Conservation (phyloP, 2,888 invertebrate species). For the Drosophila barbarae region DNA sequence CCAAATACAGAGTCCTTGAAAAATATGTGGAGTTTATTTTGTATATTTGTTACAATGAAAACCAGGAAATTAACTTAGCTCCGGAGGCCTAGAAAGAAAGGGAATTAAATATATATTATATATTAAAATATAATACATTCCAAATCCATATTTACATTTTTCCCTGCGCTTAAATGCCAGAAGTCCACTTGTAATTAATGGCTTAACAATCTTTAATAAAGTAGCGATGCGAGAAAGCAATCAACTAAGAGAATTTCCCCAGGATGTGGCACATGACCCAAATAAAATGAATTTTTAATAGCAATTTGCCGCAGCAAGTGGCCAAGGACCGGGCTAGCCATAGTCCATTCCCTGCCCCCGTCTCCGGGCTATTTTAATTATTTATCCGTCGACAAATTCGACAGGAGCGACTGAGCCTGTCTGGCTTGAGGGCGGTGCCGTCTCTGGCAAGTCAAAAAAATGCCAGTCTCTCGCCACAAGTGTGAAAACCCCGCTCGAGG, state of each 20-base stretch:
- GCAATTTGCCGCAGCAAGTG: slow-evolving; percentile 10
- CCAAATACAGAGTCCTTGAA: neutral
- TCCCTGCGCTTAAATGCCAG: neutral
- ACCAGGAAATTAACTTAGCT: no score
- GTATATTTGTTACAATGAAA: neutral
- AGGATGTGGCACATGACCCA: slow-evolving; percentile 13
- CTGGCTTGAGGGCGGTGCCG: slow-evolving; percentile 17
- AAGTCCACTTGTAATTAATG: neutral
- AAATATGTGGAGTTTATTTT: neutral
- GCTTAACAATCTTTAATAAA: slow-evolving; percentile 4
- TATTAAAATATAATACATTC: neutral
- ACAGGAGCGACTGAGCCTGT: slow-evolving; percentile 27
- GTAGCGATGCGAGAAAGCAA: slow-evolving; percentile 15
- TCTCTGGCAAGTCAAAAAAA: slow-evolving; percentile 23
- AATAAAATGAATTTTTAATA: slow-evolving; percentile 34
- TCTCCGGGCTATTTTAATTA: slow-evolving; percentile 49
- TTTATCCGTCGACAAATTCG: slow-evolving; percentile 48
- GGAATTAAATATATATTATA: neutral
- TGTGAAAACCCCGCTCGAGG: slow-evolving; percentile 52
- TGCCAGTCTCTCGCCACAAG: slow-evolving; percentile 39
- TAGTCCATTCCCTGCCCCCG: slow-evolving; percentile 2
- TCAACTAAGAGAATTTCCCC: slow-evolving; percentile 34
- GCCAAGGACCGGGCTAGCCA: slow-evolving; percentile 3
- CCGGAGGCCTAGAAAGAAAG: no score
- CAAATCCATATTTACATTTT: neutral